Percentiles rank a stretch among this genome's conserved stretches.
These are phyloP conservation scores for Solen grandis DNA, from an alignment of 1,140 invertebrate species.

Conservation along the genomic window DNA sequence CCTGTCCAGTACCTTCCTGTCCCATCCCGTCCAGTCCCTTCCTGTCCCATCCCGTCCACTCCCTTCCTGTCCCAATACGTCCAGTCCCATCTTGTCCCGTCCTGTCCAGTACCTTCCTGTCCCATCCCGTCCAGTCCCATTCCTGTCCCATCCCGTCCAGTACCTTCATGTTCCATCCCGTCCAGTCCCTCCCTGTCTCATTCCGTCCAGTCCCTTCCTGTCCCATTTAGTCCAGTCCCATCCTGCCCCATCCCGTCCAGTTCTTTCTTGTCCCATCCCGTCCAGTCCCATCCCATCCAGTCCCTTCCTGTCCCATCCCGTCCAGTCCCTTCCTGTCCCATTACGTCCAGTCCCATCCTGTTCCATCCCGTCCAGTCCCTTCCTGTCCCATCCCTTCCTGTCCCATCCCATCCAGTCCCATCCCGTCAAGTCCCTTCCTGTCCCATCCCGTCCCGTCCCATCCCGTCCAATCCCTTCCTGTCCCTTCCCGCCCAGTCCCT, in stretches of 20 bases:
- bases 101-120: neutral
- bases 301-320: neutral
- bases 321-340: neutral
- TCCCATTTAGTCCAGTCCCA: neutral
- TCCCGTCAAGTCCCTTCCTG: too few species aligned
- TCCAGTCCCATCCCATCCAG: neutral
- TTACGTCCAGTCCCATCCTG: too few species aligned
- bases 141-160: neutral
- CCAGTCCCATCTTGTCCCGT: too few species aligned
- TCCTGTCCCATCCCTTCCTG: neutral
- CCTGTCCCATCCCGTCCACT: constrained; percentile 1
- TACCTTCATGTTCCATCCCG: neutral
- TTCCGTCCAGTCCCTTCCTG: neutral
- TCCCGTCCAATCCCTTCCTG: too few species aligned
- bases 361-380: too few species aligned
- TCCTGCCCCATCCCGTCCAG: neutral
- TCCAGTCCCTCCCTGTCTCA: neutral
- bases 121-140: neutral
- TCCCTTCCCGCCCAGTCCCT: neutral
- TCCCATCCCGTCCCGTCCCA: neutral
- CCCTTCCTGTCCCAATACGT: too few species aligned
- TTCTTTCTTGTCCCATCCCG: neutral
- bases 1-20: neutral
- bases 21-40: too few species aligned
- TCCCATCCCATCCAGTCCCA: neutral